Base-by-base conservation (phyloP, 2,888 invertebrate species). In the Magallana nippona region DNA sequence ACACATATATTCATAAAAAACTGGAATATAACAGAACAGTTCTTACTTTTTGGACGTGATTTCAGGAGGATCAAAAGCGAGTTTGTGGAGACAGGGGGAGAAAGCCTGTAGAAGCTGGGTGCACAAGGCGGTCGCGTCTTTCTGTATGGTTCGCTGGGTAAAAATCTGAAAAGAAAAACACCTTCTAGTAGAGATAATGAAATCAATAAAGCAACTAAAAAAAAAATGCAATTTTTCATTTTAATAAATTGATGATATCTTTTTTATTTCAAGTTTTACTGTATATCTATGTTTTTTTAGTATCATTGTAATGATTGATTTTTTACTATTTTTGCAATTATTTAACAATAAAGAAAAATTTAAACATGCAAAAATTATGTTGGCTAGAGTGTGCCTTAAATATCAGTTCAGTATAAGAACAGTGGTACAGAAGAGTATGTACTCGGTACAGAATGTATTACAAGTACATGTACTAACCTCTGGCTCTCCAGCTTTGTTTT, bases 401-500 rank as follows among this genome's bases (percentile, higher is more conserved):
- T 44, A 44, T 44, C 44, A 44, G 44, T 44, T 5, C 0, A 44
- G 44, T 44, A 44, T 44, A 5, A 44, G 44, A 44, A 44, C 44
- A 44, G 44, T 44, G 3, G 44, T 44, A 44, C 3, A 44, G 8
- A 44, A 44, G 44, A 27, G 3, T 0, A 44, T 44, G 44, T 44
- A 44, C 8, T 8, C 8, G 5, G 8, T 44, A 44, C 44, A 44
- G 44, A 44, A 5, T 5, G 5, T 44, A 44, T 0, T 44, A 44
- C 0, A 5, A 44, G 0, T 8, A 71, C 71, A 27, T 1, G 27
- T 27, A 27, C 27, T 27, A 27, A 93, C 94, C 92, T 93, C 92
- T 10, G 94, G 94, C 94, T 96, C 97, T 88, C 96, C 95, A 15
- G 96, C 95, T 90, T 96, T 97, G 78, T 96, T 96, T 87, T 96